Evolutionary conservation across 2,888 invertebrate species (phyloP), one percentile per base, ranked within the genome.

Genomic region (Mystacides longicornis): DNA sequence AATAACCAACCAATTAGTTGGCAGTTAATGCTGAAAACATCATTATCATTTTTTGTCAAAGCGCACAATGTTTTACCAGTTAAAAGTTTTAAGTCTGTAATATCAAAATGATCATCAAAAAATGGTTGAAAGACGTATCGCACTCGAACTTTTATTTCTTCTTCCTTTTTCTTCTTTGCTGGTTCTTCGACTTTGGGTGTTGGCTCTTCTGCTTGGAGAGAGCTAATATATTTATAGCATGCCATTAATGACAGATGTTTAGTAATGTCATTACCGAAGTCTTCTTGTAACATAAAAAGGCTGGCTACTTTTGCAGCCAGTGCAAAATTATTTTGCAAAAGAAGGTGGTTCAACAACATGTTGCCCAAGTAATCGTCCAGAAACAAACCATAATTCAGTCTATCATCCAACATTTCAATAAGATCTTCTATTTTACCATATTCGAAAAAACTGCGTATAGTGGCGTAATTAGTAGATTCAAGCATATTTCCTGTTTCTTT

Each of bases 81-180:
- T 42, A 92, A 73, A 65, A 83, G 79, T 22, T 78, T 69, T 4
- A 85, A 80, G 62, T 90, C 85, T 57, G 71, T 80, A 19, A 95
- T 76, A 71, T 93, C 93, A 73, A 93, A 93, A 70, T 96, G 94
- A 66, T 91, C 88, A 74, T 96, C 95, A 71, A 87, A 86, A 68
- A 80, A 90, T 0, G 86, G 84, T 68, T 93, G 93, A 64, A 88
- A 80, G 37, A 98, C 66, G 68, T 80, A 95, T 56, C 78, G 80
- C 0, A 96, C 84, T 63, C 93, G 79, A 7, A 93, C 78, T 72
- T 86, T 87, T 21, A 83, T 72, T 72, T 82, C 81, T 65, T 83
- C 83, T 60, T 79, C 76, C 9, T 65, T 65, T 51, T 60, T 62
- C 58, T 68, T 69, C 54, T 65, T 69, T 31, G 22, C 19, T 18